Conservation (phyloP, 2,113 vertebrate species). For the Laticauda laticaudata region DNA sequence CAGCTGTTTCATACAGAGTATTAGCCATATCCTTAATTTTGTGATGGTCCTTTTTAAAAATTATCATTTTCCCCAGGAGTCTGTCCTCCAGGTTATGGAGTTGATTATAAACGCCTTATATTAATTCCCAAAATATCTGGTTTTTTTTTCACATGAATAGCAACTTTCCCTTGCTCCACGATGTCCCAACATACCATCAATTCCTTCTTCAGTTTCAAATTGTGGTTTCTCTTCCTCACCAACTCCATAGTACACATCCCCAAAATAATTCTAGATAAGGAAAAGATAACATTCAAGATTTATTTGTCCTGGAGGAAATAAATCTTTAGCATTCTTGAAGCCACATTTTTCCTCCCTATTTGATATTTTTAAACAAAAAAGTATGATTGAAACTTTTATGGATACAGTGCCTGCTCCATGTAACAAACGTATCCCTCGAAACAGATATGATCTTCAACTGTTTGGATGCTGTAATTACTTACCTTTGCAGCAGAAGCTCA, state of each 20-base stretch:
- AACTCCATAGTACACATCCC: constrained; percentile 78
- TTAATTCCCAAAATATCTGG: neutral
- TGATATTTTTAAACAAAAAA: neutral
- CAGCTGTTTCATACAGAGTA: neutral
- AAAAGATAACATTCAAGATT: neutral
- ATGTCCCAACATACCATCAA: constrained; percentile 69
- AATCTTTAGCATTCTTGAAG: neutral
- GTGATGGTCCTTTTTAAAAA: neutral
- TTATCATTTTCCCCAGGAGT: neutral
- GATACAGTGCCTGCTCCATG: neutral
- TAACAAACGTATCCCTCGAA: neutral
- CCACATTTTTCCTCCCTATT: neutral
- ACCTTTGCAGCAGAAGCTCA: neutral
- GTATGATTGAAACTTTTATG: neutral
- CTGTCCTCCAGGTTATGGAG: neutral
- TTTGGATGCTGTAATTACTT: neutral
- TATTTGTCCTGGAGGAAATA: neutral
- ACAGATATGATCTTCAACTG: neutral
- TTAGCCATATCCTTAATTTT: neutral
- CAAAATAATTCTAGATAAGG: constrained; percentile 78
- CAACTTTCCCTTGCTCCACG: fast-evolving
- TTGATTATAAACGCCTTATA: neutral
- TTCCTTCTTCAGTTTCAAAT: constrained; percentile 81
- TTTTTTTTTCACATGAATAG: neutral
- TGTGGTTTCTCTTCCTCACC: constrained; percentile 83